Conservation (phyloP, 2,888 invertebrate species). For the Exocentrus adspersus region DNA sequence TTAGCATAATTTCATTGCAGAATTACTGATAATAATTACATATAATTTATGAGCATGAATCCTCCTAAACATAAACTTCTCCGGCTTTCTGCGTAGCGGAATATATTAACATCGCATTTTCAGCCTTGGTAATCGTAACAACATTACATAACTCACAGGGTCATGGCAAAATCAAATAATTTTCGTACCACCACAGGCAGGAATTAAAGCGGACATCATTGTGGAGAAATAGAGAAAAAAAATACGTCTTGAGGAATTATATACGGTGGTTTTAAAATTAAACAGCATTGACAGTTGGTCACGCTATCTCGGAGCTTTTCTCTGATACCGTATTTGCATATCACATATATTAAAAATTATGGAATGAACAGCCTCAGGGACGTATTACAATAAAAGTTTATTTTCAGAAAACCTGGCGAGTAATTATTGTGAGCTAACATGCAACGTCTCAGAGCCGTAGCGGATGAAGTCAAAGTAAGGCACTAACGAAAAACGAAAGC, state of each 20-base stretch:
- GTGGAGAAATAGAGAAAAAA: slow-evolving; percentile 16
- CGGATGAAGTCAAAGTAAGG: no score
- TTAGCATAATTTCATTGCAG: slow-evolving; percentile 22
- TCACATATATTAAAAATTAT: slow-evolving; percentile 51
- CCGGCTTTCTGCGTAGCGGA: slow-evolving; percentile 11
- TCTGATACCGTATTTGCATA: slow-evolving; percentile 46
- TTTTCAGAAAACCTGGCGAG: slow-evolving; percentile 32
- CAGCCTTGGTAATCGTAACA: slow-evolving; percentile 14
- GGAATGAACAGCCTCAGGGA: slow-evolving; percentile 47
- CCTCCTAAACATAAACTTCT: slow-evolving; percentile 14
- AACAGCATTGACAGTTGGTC: slow-evolving; percentile 52
- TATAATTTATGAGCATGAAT: slow-evolving; percentile 22
- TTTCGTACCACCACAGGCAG: background rate
- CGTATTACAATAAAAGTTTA: slow-evolving; percentile 49
- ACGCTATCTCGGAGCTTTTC: slow-evolving; percentile 47
- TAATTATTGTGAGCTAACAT: no score
- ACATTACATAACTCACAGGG: slow-evolving; percentile 5
- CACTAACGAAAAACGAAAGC: no score
- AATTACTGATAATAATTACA: slow-evolving; percentile 24
- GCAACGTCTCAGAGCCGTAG: no score
- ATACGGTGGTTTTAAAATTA: slow-evolving; percentile 52
- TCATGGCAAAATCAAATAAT: slow-evolving; percentile 31
- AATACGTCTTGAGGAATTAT: slow-evolving; percentile 25
- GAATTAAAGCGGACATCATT: slow-evolving; percentile 19
- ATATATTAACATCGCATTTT: slow-evolving; percentile 28